A percentile compares a stretch with the other conserved stretches of the same genome.
phyloP scores from a whole-genome alignment of 2,888 invertebrate genomes.

The Acronicta leporina region DNA sequence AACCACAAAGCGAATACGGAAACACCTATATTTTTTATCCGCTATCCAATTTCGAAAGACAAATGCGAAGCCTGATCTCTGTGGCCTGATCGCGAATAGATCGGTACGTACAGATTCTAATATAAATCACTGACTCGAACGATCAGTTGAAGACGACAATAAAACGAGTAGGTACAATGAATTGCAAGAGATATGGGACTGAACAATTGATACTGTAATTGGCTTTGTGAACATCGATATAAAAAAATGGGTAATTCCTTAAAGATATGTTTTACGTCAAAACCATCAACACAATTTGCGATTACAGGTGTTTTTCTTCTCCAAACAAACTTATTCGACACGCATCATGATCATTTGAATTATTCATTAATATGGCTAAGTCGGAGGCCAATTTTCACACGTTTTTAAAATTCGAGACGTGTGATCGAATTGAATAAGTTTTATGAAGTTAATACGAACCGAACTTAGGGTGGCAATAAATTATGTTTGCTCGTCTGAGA shows the following conservation, averaged over 20 bases:
- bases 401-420: slow-evolving; percentile 26
- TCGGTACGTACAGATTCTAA: slow-evolving; percentile 36
- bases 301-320: slow-evolving; percentile 3
- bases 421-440: slow-evolving; percentile 28
- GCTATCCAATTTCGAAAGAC: slow-evolving; percentile 61
- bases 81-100: slow-evolving; percentile 50
- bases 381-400: slow-evolving; percentile 36
- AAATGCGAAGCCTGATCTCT: slow-evolving; percentile 59
- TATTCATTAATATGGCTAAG: slow-evolving; percentile 33
- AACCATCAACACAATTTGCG: slow-evolving; percentile 3
- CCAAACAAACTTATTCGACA: slow-evolving; percentile 33
- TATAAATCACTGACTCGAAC: slow-evolving; percentile 52
- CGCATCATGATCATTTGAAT: slow-evolving; percentile 36
- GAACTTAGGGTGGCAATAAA: slow-evolving; percentile 23
- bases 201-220: slow-evolving; percentile 29
- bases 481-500: slow-evolving; percentile 39
- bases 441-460: slow-evolving; percentile 27
- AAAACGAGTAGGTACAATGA: slow-evolving; percentile 18
- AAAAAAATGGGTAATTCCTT: slow-evolving; percentile 23
- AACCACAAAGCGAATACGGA: slow-evolving; percentile 75
- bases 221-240: slow-evolving; percentile 17
- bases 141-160: slow-evolving; percentile 45
- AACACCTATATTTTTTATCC: slow-evolving; percentile 63
- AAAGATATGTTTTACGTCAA: slow-evolving; percentile 13
- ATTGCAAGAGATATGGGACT: slow-evolving; percentile 19